A percentile compares a stretch with the other conserved stretches of the same genome.
Evolutionary conservation across 2,113 vertebrate genomes (phyloP).

Genomic region (Lagopus leucura): DNA sequence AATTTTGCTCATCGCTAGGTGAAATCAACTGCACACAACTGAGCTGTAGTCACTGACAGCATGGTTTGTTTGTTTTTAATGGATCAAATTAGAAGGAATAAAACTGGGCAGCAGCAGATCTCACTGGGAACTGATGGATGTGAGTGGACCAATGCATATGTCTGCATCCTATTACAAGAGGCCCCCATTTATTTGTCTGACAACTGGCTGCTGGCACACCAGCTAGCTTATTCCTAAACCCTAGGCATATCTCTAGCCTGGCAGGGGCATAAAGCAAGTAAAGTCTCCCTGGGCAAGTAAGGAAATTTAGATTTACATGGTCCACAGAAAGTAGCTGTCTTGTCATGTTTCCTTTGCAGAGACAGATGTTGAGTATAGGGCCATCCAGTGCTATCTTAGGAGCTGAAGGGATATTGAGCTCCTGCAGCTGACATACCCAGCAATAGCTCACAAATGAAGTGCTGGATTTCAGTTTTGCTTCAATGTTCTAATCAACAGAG

Average conservation of each 20-base stretch:
- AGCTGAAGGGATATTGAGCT: neutral
- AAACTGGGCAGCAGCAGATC: neutral
- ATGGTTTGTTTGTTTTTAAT: neutral
- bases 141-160: neutral
- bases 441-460: neutral
- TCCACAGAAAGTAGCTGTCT: neutral
- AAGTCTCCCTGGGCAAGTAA: constrained; percentile 22
- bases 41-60: neutral
- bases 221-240: constrained; percentile 12
- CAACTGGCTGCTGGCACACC: constrained; percentile 27
- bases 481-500: neutral
- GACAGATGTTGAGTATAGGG: neutral
- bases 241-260: neutral
- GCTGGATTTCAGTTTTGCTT: neutral
- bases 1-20: neutral
- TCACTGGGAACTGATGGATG: neutral
- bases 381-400: neutral
- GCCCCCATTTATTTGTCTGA: neutral
- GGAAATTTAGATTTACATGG: neutral
- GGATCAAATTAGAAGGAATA: neutral
- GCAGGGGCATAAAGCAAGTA: neutral
- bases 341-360: neutral
- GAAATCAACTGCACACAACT: neutral
- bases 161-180: neutral
- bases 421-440: neutral